phyloP scores from a whole-genome alignment of 2,797 vertebrate species.

The Lithobates sylvaticus region DNA sequence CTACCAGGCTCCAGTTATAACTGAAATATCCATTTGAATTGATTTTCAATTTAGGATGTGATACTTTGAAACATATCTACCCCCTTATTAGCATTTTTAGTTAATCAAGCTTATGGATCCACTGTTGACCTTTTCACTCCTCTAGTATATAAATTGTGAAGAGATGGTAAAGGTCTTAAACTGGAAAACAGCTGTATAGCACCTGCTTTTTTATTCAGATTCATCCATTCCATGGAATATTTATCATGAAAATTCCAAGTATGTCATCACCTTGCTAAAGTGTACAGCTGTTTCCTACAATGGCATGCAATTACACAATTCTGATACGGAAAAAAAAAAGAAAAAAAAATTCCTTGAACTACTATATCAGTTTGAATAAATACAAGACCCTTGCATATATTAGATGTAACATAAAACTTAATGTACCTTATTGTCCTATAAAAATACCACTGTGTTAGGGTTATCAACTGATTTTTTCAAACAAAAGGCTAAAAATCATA shows the following conservation, averaged over 20 bases:
- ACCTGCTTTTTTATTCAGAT: slow-evolving; percentile 36
- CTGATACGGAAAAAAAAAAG: slow-evolving; percentile 70
- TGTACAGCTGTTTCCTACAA: slow-evolving; percentile 74
- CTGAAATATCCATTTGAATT: background rate
- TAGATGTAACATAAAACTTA: no score
- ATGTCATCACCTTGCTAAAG: slow-evolving; percentile 75
- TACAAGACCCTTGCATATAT: no score
- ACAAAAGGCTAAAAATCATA: background rate
- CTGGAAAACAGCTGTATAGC: slow-evolving; percentile 11
- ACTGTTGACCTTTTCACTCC: background rate
- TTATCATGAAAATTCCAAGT: slow-evolving; percentile 64
- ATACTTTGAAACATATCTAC: no score
- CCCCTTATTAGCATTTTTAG: no score
- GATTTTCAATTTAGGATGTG: no score
- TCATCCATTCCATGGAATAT: slow-evolving; percentile 49
- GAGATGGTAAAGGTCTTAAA: background rate
- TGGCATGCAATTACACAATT: slow-evolving; percentile 73
- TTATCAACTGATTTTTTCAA: background rate
- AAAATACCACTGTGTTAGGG: no score
- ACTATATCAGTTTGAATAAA: background rate
- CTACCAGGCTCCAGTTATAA: no score
- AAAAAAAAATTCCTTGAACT: background rate
- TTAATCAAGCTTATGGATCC: background rate
- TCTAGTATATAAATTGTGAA: background rate
- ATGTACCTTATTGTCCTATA: no score